Evolutionary conservation across 2,888 invertebrate genomes (phyloP), one percentile per base, ranked within the genome.

Genomic region (Horisme vitalbata): DNA sequence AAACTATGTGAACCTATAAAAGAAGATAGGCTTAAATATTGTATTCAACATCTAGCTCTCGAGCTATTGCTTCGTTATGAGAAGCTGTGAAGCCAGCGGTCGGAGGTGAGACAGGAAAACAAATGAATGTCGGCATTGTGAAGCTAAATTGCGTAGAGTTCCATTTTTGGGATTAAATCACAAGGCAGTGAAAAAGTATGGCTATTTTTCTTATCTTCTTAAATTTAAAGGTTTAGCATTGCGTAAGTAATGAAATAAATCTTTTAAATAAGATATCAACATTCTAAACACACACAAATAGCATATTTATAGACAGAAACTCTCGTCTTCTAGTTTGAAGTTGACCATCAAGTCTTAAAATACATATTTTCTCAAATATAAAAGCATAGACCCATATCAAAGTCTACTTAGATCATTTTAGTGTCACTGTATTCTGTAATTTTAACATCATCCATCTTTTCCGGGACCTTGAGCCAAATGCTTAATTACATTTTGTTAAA

Each of bases 91-190:
- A 63, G 38, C 52, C 63, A 45, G 46, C 50, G 37, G 54, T 50
- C 56, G 52, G 36, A 59, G 61, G 63, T 68, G 65, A 70, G 75
- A 75, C 72, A 73, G 61, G 70, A 63, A 74, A 75, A 79, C 69
- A 75, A 78, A 78, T 74, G 75, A 65, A 68, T 62, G 70, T 57
- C 55, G 68, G 61, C 61, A 46, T 60, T 61, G 60, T 68, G 65
- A 58, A 65, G 52, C 41, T 44, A 55, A 61, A 59, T 59, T 57
- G 52, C 49, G 41, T 33, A 55, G 48, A 45, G 53, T 55, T 33
- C 33, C 35, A 34, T 43, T 49, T 51, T 49, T 14, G 41, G 51
- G 55, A 55, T 59, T 54, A 54, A 43, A 51, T 51, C 51, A 51
- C 26, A 43, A 27, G 45, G 43, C 51, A 46, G 26, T 38, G 43